Evolutionary conservation across 2,797 vertebrate species (phyloP), one percentile per base, ranked within the genome.

Genomic region (Danio kyathit): DNA sequence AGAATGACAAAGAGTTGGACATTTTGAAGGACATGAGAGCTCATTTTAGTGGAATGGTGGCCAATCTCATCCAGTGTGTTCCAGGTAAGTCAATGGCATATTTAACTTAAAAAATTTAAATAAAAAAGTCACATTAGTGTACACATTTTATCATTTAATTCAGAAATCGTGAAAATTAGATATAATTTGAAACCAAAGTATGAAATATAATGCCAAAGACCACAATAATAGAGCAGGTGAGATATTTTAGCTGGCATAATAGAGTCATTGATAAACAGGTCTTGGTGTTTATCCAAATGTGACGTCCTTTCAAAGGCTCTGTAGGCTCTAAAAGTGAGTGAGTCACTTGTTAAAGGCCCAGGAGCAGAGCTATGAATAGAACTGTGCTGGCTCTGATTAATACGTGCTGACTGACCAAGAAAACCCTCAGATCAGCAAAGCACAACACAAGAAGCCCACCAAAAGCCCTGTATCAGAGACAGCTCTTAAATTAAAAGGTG

Each of bases 21-120:
- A 97, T 99, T 82, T 96, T 99, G 8, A 99, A 99, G 90, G 98
- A 99, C 89, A 99, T 99, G 86, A 92, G 98, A 89, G 98, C 98
- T 17, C 98, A 99, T 92, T 99, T 99, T 89, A 99, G 98, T 72
- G 97, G 96, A 80, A 99, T 99, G 98, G 97, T 99, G 83, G 97
- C 98, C 87, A 99, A 99, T 90, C 93, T 99, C 92, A 99, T 99
- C 86, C 98, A 99, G 76, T 98, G 97, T 93, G 97, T 99, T 82
- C 98, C 98, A 88, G 96, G 98, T 99, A 96, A 89, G 61, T 81
- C 46, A 48, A 7, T 7, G 46, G 46, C 12, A 7, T 48, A 2
- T 48, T 48, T 48, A 7, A 48, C 4, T 29, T 5, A 13, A 10
- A 5, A 5, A 52, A 11, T 13, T n/a, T n/a, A n/a, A 29, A 29